Evolutionary conservation across 2,797 vertebrate species (phyloP).

Genomic region (Sebastes steindachneri): DNA sequence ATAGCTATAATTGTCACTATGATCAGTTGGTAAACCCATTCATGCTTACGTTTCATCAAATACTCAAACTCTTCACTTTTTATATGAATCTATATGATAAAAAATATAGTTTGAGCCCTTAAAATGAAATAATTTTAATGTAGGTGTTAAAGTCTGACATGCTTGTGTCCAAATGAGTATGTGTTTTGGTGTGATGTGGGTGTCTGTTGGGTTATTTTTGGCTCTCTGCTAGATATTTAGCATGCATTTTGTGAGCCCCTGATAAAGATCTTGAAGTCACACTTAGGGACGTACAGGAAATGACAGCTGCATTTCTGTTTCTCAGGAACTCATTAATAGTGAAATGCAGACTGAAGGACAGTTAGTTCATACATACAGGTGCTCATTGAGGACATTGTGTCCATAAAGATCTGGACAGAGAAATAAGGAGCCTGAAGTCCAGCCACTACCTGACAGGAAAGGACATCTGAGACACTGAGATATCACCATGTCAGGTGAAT

Average conservation of each 20-base stretch:
- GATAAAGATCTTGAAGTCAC: constrained; percentile 59
- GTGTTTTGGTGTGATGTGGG: not conserved
- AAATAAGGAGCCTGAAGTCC: not conserved
- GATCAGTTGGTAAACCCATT: not conserved
- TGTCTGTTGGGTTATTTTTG: no score
- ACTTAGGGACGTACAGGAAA: constrained; percentile 36
- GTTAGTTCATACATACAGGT: not conserved
- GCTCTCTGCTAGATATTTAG: not conserved
- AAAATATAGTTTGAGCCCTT: not conserved
- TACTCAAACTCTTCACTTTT: not conserved
- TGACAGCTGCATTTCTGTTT: constrained; percentile 6
- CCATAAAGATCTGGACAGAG: not conserved
- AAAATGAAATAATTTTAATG: not conserved
- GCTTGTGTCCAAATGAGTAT: not conserved
- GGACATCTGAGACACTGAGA: not conserved
- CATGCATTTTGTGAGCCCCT: not conserved
- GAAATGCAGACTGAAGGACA: not conserved
- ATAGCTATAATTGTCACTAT: not conserved
- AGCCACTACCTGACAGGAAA: not conserved
- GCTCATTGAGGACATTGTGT: not conserved
- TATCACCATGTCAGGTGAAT: constrained; percentile 55
- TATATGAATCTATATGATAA: not conserved
- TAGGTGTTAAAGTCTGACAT: not conserved
- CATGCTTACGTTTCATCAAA: not conserved
- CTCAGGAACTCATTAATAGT: not conserved